A percentile compares a stretch with the other conserved stretches of the same genome.
Conservation (phyloP, 2,797 vertebrate genomes). For the Carapus acus region DNA sequence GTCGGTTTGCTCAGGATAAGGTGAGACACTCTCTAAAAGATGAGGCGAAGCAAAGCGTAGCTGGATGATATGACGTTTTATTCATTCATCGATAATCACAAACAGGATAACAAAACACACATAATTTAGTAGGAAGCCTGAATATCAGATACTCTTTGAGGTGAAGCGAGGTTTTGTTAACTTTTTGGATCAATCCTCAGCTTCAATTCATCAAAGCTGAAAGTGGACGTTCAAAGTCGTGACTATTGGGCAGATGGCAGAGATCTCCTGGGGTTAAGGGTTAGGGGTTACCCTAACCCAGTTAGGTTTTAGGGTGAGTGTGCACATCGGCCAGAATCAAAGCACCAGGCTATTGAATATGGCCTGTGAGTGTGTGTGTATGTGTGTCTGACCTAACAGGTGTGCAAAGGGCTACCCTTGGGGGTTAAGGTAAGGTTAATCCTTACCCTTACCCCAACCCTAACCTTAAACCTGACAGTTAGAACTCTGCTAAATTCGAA, state of each 20-base stretch:
- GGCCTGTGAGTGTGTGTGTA: slow-evolving; percentile 2
- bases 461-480: neutral
- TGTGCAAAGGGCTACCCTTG: slow-evolving; percentile 60
- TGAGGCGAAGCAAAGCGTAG: no score
- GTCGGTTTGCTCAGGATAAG: no score
- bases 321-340: neutral
- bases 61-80: slow-evolving; percentile 3
- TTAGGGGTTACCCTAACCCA: no score
- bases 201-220: neutral
- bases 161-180: slow-evolving; percentile 34
- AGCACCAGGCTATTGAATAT: neutral
- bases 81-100: slow-evolving; percentile 45
- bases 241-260: no score
- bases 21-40: no score
- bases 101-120: neutral
- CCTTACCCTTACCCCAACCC: no score
- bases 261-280: no score
- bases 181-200: no score
- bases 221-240: neutral
- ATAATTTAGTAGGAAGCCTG: slow-evolving; percentile 33
- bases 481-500: slow-evolving; percentile 18
- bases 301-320: slow-evolving; percentile 36
- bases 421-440: slow-evolving; percentile 13
- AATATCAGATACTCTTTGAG: slow-evolving; percentile 63
- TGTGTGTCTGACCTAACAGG: slow-evolving; percentile 45